These are phyloP conservation scores for Athrips mouffetella DNA, from an alignment of 2,888 invertebrate species.

Conservation along the genomic window DNA sequence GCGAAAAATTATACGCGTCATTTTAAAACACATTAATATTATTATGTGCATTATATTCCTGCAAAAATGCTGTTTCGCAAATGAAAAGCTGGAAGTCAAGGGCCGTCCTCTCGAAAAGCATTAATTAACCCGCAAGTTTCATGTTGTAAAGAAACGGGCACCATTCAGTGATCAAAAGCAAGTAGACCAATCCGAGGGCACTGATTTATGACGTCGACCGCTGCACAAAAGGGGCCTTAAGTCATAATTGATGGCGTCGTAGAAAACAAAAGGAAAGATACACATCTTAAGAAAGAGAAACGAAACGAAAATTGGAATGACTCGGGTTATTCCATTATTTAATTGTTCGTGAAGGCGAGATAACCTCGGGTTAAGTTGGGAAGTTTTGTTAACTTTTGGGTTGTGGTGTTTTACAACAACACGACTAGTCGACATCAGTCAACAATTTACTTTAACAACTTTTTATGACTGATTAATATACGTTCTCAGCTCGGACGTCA, in stretches of 20 bases:
- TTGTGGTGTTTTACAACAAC: too few relatives aligned
- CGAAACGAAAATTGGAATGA: slow-evolving; percentile 22
- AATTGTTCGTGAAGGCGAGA: slow-evolving; percentile 40
- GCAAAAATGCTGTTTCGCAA: neutral
- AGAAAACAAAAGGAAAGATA: slow-evolving; percentile 30
- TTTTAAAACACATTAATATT: neutral
- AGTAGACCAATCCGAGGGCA: slow-evolving; percentile 3
- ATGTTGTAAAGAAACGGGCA: neutral
- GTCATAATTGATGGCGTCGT: slow-evolving; percentile 16
- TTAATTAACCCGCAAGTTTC: slow-evolving; percentile 2
- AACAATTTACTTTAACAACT: too few relatives aligned
- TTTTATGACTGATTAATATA: too few relatives aligned
- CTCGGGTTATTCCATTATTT: slow-evolving; percentile 67
- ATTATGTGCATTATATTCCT: neutral
- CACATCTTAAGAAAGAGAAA: slow-evolving; percentile 9
- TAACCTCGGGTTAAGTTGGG: too few relatives aligned
- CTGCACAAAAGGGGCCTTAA: slow-evolving; percentile 15
- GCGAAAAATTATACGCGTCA: too few relatives aligned
- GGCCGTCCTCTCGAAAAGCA: neutral
- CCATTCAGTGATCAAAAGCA: slow-evolving; percentile 6
- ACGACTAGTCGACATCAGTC: too few relatives aligned
- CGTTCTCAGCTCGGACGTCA: too few relatives aligned
- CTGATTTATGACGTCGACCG: slow-evolving; percentile 11
- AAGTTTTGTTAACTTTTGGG: too few relatives aligned
- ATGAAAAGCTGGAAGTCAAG: neutral